Evolutionary conservation across 2,113 vertebrate genomes (phyloP).

Genomic region (Varanus salvator): DNA sequence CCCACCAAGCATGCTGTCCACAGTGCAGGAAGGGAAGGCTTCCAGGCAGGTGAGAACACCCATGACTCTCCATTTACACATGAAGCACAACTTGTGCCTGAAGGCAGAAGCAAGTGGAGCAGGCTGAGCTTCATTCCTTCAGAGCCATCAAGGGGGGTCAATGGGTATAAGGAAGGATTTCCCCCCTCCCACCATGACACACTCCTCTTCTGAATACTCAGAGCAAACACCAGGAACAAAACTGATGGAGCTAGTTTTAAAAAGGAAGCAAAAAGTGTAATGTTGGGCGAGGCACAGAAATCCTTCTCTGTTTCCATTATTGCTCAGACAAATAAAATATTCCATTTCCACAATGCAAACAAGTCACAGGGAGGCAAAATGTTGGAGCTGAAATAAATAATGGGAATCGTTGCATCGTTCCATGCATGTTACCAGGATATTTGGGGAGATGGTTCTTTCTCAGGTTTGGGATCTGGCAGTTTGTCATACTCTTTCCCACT

Average conservation of each 20-base stretch:
- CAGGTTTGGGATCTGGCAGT: too few species aligned
- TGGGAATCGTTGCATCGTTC: not conserved
- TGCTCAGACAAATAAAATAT: not conserved
- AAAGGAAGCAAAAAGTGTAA: not conserved
- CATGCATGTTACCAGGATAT: not conserved
- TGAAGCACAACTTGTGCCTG: not conserved
- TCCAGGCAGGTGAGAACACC: not conserved
- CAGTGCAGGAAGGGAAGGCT: not conserved
- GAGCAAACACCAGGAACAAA: not conserved
- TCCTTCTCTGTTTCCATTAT: not conserved
- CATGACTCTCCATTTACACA: not conserved
- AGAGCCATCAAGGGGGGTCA: not conserved
- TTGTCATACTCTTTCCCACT: not conserved
- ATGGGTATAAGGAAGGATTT: not conserved
- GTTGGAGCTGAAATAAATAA: not conserved
- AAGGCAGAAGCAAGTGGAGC: not conserved
- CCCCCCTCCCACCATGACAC: not conserved
- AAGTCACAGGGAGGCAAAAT: not conserved
- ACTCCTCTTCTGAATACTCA: not conserved
- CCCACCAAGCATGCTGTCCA: not conserved
- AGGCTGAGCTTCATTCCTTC: slow-evolving; percentile 5
- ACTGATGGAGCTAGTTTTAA: not conserved
- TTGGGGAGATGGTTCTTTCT: not conserved
- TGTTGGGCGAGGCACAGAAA: not conserved
- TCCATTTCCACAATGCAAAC: not conserved